A percentile compares a stretch with the other conserved stretches of the same genome.
Conservation (phyloP, 2,797 vertebrate species). For the Meda fulgida region DNA sequence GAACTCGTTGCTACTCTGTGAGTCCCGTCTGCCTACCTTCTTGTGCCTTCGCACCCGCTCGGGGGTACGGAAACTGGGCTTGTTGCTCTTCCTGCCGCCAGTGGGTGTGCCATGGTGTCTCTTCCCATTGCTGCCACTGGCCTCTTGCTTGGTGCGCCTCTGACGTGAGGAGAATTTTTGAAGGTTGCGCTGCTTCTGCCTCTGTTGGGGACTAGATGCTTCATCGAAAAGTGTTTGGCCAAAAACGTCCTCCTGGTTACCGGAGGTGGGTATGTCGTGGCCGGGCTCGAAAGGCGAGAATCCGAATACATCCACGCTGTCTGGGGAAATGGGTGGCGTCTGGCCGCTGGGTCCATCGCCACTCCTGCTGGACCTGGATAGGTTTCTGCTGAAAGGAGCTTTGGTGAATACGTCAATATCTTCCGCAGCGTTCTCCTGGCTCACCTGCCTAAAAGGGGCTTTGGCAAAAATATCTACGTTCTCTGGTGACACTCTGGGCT, state of each 20-base stretch:
- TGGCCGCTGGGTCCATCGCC: slow-evolving; percentile 63
- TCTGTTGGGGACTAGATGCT: slow-evolving; percentile 82
- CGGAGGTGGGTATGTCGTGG: slow-evolving; percentile 62
- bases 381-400: slow-evolving; percentile 90
- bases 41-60: slow-evolving; percentile 89
- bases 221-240: slow-evolving; percentile 83
- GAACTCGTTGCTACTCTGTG: slow-evolving; percentile 96
- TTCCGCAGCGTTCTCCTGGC: slow-evolving; percentile 70
- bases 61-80: slow-evolving; percentile 89
- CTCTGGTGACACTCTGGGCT: slow-evolving; percentile 54
- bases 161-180: slow-evolving; percentile 91
- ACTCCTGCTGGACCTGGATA: slow-evolving; percentile 73
- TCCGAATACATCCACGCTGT: slow-evolving; percentile 87
- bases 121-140: slow-evolving; percentile 84
- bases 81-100: slow-evolving; percentile 81
- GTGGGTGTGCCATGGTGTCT: slow-evolving; percentile 92
- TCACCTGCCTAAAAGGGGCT: slow-evolving; percentile 77
- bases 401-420: slow-evolving; percentile 96
- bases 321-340: slow-evolving; percentile 76
- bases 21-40: slow-evolving; percentile 89
- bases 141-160: slow-evolving; percentile 88
- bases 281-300: slow-evolving; percentile 89
- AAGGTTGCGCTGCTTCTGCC: slow-evolving; percentile 88
- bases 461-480: slow-evolving; percentile 71
- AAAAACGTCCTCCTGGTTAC: slow-evolving; percentile 86